Evolutionary conservation across 2,888 invertebrate species (phyloP), one percentile per base, ranked within the genome.

Genomic region (Serrognathus titanus): DNA sequence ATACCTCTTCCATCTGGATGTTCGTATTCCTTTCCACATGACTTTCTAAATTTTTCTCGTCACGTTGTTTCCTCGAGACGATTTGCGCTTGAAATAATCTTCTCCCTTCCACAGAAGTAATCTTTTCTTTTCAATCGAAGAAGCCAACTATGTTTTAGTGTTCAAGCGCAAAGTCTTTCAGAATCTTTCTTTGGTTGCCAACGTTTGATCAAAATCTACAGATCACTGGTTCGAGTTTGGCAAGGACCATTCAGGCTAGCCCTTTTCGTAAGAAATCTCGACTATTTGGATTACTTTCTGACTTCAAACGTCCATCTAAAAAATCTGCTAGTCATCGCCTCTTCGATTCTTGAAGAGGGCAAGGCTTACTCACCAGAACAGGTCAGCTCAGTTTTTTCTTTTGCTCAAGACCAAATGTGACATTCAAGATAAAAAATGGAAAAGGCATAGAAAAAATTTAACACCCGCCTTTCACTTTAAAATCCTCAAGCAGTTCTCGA

Each of bases 401-500:
- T 31, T 31, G 5, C 6, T 31, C 24, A 31, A 31, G 6, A 37
- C 6, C n/a, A 31, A 31, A 2, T 20, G 3, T 24, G 12, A 49
- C 13, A 8, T 2, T 31, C 4, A n/a, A 58, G 58, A 50, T 12
- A 60, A 55, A 37, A 73, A 76, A 64, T 80, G 80, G 80, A 68
- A 72, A 16, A 71, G 73, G 3, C 75, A 78, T 53, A 69, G 80
- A 51, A 79, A 76, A 69, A 67, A 79, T 51, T 76, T 80, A 36
- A 79, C 77, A 1, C 78, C 79, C 3, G 74, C 79, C 3, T 80
- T 80, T 65, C 79, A 80, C 61, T 73, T 77, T 60, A 74, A 75
- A 57, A 73, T 79, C 10, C 64, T 80, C 11, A 76, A 78, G 43
- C 73, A 77, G 12, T 80, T 78, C 62, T 63, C 73, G 6, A 69